These are phyloP conservation scores for Epiblema foenella DNA, from an alignment of 2,888 invertebrate species.

Conservation along the genomic window DNA sequence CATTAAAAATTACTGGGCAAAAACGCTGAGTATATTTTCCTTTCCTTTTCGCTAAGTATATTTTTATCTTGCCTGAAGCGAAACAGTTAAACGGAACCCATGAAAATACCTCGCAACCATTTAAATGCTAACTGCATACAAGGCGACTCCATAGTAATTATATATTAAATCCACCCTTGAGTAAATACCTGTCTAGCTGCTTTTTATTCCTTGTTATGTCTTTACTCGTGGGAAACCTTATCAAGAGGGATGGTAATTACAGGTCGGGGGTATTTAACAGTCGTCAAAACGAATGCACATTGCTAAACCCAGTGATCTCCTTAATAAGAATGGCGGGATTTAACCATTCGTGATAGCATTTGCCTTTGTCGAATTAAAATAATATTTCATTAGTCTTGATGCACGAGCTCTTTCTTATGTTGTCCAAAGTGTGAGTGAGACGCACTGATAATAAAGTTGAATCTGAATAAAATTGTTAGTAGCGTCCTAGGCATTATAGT, in stretches of 20 bases:
- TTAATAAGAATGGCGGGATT: neutral
- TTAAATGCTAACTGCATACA: slow-evolving; percentile 18
- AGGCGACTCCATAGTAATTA: slow-evolving; percentile 14
- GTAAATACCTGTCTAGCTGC: neutral
- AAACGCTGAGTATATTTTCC: neutral
- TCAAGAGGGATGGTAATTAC: neutral
- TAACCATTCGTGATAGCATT: neutral
- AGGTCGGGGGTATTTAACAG: neutral
- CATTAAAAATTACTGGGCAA: neutral
- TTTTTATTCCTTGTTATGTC: slow-evolving; percentile 10
- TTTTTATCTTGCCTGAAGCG: neutral
- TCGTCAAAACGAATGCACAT: slow-evolving; percentile 14
- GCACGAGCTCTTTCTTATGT: neutral
- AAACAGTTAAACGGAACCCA: slow-evolving; percentile 7
- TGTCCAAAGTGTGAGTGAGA: neutral
- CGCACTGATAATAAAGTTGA: neutral
- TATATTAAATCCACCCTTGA: slow-evolving; percentile 19
- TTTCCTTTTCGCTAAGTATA: neutral
- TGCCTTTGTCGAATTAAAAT: neutral
- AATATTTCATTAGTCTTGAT: neutral
- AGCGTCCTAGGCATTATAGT: neutral
- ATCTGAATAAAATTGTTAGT: neutral
- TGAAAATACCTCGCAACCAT: slow-evolving; percentile 14
- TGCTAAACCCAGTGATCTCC: neutral
- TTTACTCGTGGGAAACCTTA: slow-evolving; percentile 14